Percentiles rank a stretch among this genome's conserved stretches.
Conservation (phyloP, 1,140 invertebrate species). For the Laodelphax striatellus region DNA sequence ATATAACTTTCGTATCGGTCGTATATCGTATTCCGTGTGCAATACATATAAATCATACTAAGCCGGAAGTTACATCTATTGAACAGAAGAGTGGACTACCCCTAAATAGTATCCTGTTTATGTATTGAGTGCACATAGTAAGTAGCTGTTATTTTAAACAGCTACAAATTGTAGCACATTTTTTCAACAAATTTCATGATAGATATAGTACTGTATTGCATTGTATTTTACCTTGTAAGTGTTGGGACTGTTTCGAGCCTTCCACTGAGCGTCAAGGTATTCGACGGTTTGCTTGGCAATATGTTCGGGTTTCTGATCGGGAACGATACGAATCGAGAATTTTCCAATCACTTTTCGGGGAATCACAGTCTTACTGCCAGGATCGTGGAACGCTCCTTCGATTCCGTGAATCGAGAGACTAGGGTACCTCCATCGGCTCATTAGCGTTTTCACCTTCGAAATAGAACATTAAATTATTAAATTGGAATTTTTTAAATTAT, state of each 20-base stretch:
- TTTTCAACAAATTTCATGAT: too few species aligned
- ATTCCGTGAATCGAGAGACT: conserved; percentile 87
- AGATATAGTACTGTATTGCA: too few species aligned
- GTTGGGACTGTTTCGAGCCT: conserved; percentile 69
- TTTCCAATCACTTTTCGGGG: conserved; percentile 91
- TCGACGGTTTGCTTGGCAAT: conserved; percentile 59
- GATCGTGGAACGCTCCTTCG: conserved; percentile 82
- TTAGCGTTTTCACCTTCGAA: conserved; percentile 51
- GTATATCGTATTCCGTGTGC: too few species aligned
- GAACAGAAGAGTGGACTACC: too few species aligned
- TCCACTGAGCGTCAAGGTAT: conserved; percentile 57
- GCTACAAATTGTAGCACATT: too few species aligned
- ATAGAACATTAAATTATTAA: conserved; percentile 13
- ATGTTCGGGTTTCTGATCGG: conserved; percentile 72
- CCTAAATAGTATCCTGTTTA: too few species aligned
- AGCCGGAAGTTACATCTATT: too few species aligned
- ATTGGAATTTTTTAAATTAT: background rate
- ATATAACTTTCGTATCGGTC: too few species aligned
- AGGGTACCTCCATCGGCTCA: conserved; percentile 86
- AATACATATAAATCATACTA: too few species aligned
- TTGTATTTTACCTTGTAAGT: conserved; percentile 53
- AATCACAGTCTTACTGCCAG: conserved; percentile 91
- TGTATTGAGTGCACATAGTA: too few species aligned
- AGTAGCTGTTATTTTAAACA: too few species aligned
- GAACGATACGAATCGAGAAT: conserved; percentile 91